Evolutionary conservation across 2,797 vertebrate genomes (phyloP).

Genomic region (Melanotaenia pygmaea): DNA sequence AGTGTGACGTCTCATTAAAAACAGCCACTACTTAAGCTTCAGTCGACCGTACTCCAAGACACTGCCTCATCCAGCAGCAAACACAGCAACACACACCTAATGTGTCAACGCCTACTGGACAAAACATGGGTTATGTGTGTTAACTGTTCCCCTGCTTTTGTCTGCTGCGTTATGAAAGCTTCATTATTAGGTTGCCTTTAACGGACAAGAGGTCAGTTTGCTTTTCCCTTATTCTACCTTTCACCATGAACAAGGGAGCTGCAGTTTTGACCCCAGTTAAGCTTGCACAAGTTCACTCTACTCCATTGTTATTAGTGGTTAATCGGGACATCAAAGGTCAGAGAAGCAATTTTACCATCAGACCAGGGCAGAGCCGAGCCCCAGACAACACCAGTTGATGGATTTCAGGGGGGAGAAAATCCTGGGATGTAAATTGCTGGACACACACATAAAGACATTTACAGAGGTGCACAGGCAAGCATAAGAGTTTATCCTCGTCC

Average conservation of each 20-base stretch:
- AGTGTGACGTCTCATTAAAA: not conserved
- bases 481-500: constrained; percentile 23
- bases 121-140: constrained; percentile 70
- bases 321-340: constrained; percentile 67
- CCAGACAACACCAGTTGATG: constrained; percentile 81
- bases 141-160: constrained; percentile 58
- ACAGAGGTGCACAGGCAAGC: constrained; percentile 59
- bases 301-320: constrained; percentile 77
- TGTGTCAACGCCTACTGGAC: constrained; percentile 59
- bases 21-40: constrained; percentile 58
- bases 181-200: constrained; percentile 48
- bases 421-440: constrained; percentile 78
- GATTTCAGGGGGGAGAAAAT: constrained; percentile 78
- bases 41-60: constrained; percentile 37
- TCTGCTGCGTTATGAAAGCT: constrained; percentile 63
- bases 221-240: constrained; percentile 32
- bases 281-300: constrained; percentile 50
- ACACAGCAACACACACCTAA: constrained; percentile 60
- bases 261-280: constrained; percentile 56
- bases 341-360: constrained; percentile 79
- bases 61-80: constrained; percentile 52
- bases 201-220: constrained; percentile 59
- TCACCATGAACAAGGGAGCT: constrained; percentile 41
- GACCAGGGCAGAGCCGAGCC: constrained; percentile 74
- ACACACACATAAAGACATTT: constrained; percentile 71